Evolutionary conservation across 1,140 invertebrate species (phyloP), one percentile per base, ranked within the genome.

Genomic region (Vanessa tameamea): DNA sequence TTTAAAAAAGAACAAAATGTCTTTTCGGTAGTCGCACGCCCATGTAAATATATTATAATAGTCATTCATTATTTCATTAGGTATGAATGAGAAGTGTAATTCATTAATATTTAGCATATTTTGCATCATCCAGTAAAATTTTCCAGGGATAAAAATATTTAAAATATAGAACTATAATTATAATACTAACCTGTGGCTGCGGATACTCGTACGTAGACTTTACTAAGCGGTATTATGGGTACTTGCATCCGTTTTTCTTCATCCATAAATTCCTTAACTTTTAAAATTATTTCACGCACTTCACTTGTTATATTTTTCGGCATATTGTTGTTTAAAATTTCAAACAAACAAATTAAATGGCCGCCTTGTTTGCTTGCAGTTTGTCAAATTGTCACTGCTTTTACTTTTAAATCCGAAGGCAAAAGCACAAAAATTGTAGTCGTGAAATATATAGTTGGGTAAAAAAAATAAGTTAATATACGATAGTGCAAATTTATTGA

Each of bases 241-340:
- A 90, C 88, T 85, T 92, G 89, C 90, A 92, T 92, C 20, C 89
- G 83, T 77, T 92, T 92, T 50, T 92, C 90, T 75, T 91, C 89
- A 64, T 92, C 90, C 90, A 92, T 92, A 80, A 92, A 92, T 63
- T 92, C 90, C 77, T 92, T 92, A 11, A 92, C 90, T 81, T 89
- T 90, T 70, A 92, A 81, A 75, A 92, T 92, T 77, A 92, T 89
- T 47, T 92, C 90, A 53, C 90, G 87, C 23, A 92, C 90, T 81
- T 92, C 90, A 81, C 71, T 89, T n/a, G 89, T 92, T 71, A 92
- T 91, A 78, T 92, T 92, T 82, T 91, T 92, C 69, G 90, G 90
- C 89, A 92, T 92, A 57, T 77, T 81, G 47, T 63, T 73, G 11
- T 67, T 67, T 8, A 57, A 23, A 57, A 26, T 57, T 16, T 55